phyloP scores from a whole-genome alignment of 2,113 vertebrate genomes.

The Eulemur macaco region DNA sequence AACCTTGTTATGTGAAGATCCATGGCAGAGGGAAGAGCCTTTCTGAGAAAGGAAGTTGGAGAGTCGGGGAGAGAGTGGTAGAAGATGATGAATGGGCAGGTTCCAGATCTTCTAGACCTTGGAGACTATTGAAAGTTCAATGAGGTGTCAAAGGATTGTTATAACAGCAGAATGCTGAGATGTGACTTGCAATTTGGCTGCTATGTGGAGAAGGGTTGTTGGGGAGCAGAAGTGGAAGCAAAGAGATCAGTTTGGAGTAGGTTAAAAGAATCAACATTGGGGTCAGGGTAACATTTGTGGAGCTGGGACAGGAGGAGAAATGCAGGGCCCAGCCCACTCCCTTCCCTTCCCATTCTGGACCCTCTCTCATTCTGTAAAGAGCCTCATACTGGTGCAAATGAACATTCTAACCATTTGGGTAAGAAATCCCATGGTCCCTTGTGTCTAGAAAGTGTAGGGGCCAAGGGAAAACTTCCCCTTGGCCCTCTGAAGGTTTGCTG shows the following conservation, averaged over 20 bases:
- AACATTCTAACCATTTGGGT: background rate
- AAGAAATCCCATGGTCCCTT: background rate
- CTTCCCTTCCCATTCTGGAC: background rate
- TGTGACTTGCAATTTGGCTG: background rate
- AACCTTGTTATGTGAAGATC: background rate
- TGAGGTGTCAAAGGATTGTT: background rate
- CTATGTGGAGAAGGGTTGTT: background rate
- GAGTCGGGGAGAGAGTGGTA: background rate
- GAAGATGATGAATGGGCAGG: background rate
- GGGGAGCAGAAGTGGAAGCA: background rate
- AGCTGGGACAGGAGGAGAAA: background rate
- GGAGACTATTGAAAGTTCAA: background rate
- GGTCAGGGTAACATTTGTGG: background rate
- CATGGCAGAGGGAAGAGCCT: background rate
- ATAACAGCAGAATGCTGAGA: background rate
- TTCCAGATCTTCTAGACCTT: background rate
- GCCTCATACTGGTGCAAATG: background rate
- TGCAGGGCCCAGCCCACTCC: fast-evolving
- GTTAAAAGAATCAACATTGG: background rate
- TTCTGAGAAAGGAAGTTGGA: background rate
- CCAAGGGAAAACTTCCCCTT: background rate
- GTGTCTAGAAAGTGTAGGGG: background rate
- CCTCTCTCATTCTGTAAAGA: background rate
- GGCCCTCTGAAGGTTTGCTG: background rate
- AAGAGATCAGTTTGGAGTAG: background rate